These are phyloP conservation scores for Apodemus speciosus DNA, from an alignment of 2,113 vertebrate species.

Conservation along the genomic window DNA sequence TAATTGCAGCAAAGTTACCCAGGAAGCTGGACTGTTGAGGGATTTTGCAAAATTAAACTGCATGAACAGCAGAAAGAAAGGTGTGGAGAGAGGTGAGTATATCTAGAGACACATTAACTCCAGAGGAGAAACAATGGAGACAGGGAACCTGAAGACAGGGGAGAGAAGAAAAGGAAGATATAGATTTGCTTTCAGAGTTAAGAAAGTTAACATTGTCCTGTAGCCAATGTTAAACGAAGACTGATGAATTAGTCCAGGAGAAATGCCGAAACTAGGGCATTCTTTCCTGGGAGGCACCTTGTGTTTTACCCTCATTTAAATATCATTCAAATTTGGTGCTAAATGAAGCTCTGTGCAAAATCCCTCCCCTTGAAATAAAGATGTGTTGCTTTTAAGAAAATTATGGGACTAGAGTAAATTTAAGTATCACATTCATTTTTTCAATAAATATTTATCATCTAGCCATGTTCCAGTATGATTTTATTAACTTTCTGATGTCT, in stretches of 20 bases:
- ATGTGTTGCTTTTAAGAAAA: neutral
- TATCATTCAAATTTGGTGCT: neutral
- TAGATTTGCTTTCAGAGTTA: neutral
- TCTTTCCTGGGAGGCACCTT: constrained; percentile 50
- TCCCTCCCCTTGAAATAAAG: constrained; percentile 2
- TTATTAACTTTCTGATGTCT: neutral
- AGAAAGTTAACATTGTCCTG: constrained; percentile 24
- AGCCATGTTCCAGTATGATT: constrained; percentile 34
- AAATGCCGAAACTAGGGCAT: constrained; percentile 51
- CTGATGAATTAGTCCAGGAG: neutral
- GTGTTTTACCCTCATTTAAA: constrained; percentile 48
- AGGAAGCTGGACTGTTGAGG: neutral
- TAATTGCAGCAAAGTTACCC: neutral
- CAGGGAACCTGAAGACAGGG: neutral
- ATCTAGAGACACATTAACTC: accelerated
- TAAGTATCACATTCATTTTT: constrained; percentile 32
- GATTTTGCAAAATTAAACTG: neutral
- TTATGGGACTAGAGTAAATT: neutral
- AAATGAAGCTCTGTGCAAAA: constrained; percentile 14
- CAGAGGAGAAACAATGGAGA: neutral
- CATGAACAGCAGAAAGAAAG: neutral
- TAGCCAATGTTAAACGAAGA: constrained; percentile 40
- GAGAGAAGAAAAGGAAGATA: neutral
- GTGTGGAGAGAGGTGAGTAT: neutral
- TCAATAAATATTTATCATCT: constrained; percentile 45